phyloP scores from a whole-genome alignment of 2,888 invertebrate species.

The Octodonta nipae region DNA sequence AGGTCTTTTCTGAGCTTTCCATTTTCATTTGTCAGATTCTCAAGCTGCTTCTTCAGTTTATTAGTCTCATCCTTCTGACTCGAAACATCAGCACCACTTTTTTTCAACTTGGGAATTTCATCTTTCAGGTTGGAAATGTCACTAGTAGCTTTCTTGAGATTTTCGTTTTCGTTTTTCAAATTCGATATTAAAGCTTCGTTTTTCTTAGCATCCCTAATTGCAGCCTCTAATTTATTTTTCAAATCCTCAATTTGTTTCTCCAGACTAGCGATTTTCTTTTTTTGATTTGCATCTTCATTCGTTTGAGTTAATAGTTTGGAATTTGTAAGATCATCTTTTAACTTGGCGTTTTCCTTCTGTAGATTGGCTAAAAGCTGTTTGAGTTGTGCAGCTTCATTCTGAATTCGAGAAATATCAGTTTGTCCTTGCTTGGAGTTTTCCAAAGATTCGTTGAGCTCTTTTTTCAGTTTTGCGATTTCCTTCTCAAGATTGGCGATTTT shows the following conservation, averaged over 20 bases:
- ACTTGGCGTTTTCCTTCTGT: conserved; percentile 9
- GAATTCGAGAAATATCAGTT: conserved; percentile 9
- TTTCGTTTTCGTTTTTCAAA: conserved; percentile 2
- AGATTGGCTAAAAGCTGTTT: conserved; percentile 13
- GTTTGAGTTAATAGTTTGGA: conserved; percentile 11
- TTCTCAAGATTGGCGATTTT: conserved; percentile 13
- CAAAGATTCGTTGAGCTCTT: conserved; percentile 11
- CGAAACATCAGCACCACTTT: conserved; percentile 7
- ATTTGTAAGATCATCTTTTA: conserved; percentile 13
- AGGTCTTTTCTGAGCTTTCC: conserved; percentile 11
- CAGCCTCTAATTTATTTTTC: conserved; percentile 10
- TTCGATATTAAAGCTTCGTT: no score
- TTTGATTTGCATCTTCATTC: conserved; percentile 11
- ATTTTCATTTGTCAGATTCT: conserved; percentile 8
- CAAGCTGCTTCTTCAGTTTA: conserved; percentile 19
- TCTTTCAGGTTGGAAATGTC: no score
- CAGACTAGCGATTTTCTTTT: conserved; percentile 13
- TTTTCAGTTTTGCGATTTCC: conserved; percentile 17
- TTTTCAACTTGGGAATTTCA: conserved; percentile 7
- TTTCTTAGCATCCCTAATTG: conserved; percentile 12
- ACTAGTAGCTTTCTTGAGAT: conserved; percentile 6
- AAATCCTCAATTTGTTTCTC: conserved; percentile 15
- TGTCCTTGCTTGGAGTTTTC: conserved; percentile 11
- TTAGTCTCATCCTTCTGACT: conserved; percentile 11
- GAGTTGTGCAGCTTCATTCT: conserved; percentile 16